These are phyloP conservation scores for Cotesia typhae DNA, from an alignment of 1,140 invertebrate genomes.

Conservation along the genomic window DNA sequence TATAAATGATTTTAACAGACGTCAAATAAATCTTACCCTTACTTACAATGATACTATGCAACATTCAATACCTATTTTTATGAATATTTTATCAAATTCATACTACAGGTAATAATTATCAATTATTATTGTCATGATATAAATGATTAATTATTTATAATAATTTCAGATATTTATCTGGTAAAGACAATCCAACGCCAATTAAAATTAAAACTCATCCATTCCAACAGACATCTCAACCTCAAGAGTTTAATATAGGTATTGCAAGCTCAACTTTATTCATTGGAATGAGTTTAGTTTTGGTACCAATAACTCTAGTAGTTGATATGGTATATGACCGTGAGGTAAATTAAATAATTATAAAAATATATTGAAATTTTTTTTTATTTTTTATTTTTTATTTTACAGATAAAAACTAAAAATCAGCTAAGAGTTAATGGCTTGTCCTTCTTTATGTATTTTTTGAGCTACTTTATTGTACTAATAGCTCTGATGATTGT, in stretches of 20 bases:
- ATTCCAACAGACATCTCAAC: conserved; percentile 75
- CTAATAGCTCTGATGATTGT: conserved; percentile 75
- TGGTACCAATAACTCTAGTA: conserved; percentile 78
- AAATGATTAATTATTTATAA: conserved; percentile 12
- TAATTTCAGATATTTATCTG: conserved; percentile 48
- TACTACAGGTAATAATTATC: conserved; percentile 69
- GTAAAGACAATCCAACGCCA: conserved; percentile 48
- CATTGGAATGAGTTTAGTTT: conserved; percentile 81
- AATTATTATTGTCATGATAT: not conserved
- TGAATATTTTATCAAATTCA: conserved; percentile 79
- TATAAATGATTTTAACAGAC: conserved; percentile 67
- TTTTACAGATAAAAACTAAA: conserved; percentile 79
- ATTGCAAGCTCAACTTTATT: conserved; percentile 76
- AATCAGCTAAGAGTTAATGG: conserved; percentile 86
- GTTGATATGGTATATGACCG: conserved; percentile 86
- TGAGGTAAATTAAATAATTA: conserved; percentile 69
- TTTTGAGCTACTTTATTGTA: conserved; percentile 78
- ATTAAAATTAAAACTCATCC: conserved; percentile 72
- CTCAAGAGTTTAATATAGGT: conserved; percentile 76
- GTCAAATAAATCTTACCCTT: conserved; percentile 68
- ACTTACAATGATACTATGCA: conserved; percentile 83
- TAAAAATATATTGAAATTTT: conserved; percentile 14
- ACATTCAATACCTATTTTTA: conserved; percentile 79
- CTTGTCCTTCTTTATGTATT: conserved; percentile 80
- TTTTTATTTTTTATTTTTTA: conserved; percentile 9